A percentile compares a stretch with the other conserved stretches of the same genome.
Evolutionary conservation across 2,797 vertebrate species (phyloP).

Genomic region (Otus scops): DNA sequence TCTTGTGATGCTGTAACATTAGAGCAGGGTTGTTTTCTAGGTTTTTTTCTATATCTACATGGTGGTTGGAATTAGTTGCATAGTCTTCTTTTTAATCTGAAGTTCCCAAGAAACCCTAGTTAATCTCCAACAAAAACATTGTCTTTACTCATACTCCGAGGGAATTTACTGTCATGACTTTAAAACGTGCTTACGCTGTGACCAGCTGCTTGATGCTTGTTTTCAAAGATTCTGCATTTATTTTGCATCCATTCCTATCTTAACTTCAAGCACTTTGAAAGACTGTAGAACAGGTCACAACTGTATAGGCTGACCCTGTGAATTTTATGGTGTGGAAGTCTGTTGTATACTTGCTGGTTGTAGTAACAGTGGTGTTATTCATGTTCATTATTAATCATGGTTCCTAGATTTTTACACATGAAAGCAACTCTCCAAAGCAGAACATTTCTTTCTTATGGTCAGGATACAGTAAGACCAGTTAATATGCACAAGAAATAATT

Average conservation of each 20-base stretch:
- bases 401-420: neutral
- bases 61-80: neutral
- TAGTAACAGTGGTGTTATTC: neutral
- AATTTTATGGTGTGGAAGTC: neutral
- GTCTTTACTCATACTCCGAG: neutral
- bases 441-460: neutral
- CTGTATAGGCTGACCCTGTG: neutral
- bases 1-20: neutral
- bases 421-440: neutral
- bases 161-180: neutral
- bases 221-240: neutral
- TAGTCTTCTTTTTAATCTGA: neutral
- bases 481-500: neutral
- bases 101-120: neutral
- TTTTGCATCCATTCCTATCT: neutral
- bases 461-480: neutral
- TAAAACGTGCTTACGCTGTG: neutral
- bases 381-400: neutral
- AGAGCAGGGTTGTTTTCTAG: neutral
- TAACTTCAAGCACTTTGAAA: neutral
- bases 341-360: neutral
- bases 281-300: neutral
- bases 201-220: neutral
- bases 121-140: neutral
- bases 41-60: neutral